Evolutionary conservation across 2,888 invertebrate species (phyloP).

Genomic region (Melanargia galathea): DNA sequence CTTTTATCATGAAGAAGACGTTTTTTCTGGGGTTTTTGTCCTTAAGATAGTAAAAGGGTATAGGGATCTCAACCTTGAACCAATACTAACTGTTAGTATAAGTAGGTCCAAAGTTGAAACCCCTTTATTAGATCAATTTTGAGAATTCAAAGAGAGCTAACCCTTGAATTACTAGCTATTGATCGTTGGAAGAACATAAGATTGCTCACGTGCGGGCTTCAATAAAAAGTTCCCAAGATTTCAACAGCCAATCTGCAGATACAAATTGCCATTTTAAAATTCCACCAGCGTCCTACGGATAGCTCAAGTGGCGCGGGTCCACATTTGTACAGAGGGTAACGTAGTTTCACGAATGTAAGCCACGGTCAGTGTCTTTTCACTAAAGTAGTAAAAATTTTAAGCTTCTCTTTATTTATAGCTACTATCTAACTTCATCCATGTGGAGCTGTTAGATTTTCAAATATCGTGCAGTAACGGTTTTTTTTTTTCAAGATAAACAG

Average conservation of each 20-base stretch:
- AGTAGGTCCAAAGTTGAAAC: too few relatives aligned
- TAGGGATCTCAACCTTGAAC: too few relatives aligned
- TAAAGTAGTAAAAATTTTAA: neutral
- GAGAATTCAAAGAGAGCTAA: neutral
- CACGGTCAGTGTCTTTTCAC: conserved; percentile 4
- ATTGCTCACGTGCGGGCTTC: conserved; percentile 34
- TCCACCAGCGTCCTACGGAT: conserved; percentile 46
- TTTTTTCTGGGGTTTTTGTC: too few relatives aligned
- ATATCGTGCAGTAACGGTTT: too few relatives aligned
- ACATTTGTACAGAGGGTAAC: conserved; percentile 23
- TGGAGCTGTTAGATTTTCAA: too few relatives aligned
- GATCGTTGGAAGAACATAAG: conserved; percentile 21
- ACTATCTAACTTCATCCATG: too few relatives aligned
- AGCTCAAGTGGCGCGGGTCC: conserved; percentile 24
- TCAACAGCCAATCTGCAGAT: conserved; percentile 38
- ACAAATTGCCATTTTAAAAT: conserved; percentile 50
- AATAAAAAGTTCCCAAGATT: conserved; percentile 36
- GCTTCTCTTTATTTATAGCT: neutral
- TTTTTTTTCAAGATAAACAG: too few relatives aligned
- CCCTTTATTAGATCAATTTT: too few relatives aligned
- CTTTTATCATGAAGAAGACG: too few relatives aligned
- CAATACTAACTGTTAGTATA: too few relatives aligned
- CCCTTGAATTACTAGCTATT: neutral
- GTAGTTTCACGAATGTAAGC: conserved; percentile 25
- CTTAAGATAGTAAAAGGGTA: too few relatives aligned